phyloP scores from a whole-genome alignment of 2,113 vertebrate species.

The Tragulus kanchil region DNA sequence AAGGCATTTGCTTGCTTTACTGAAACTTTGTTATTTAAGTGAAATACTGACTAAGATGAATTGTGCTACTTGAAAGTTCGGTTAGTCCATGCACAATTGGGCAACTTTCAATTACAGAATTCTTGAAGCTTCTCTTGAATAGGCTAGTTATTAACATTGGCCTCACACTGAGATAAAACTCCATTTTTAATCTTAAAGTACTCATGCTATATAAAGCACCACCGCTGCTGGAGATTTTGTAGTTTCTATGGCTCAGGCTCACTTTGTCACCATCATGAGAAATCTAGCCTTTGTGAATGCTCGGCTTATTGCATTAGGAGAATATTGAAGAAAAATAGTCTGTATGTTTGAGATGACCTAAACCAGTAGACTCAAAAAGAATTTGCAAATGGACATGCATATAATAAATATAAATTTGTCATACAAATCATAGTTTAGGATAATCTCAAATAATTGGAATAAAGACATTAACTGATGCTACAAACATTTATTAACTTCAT shows the following conservation, averaged over 20 bases:
- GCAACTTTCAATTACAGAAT: conserved; percentile 86
- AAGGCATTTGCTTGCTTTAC: conserved; percentile 65
- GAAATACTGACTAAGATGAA: conserved; percentile 78
- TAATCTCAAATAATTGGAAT: conserved; percentile 51
- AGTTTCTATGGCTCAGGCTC: conserved; percentile 70
- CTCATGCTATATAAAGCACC: conserved; percentile 80
- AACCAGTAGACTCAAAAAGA: neutral
- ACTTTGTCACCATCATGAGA: conserved; percentile 72
- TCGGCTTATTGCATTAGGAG: conserved; percentile 36
- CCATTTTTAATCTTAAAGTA: conserved; percentile 85
- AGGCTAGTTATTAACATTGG: conserved; percentile 83
- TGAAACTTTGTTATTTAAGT: conserved; percentile 66
- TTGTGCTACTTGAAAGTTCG: conserved; percentile 73
- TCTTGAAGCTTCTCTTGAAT: conserved; percentile 82
- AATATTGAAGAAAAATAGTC: conserved; percentile 42
- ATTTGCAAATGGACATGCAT: neutral
- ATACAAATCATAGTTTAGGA: conserved; percentile 7
- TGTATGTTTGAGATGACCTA: neutral
- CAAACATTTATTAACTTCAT: conserved; percentile 19
- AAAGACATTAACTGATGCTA: neutral
- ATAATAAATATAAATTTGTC: conserved; percentile 37
- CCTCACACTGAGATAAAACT: conserved; percentile 85
- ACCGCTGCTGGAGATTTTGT: conserved; percentile 75
- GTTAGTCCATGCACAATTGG: conserved; percentile 69
- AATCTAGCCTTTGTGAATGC: conserved; percentile 61